Evolutionary conservation across 2,888 invertebrate genomes (phyloP), one percentile per base, ranked within the genome.

Genomic region (Callinectes sapidus): DNA sequence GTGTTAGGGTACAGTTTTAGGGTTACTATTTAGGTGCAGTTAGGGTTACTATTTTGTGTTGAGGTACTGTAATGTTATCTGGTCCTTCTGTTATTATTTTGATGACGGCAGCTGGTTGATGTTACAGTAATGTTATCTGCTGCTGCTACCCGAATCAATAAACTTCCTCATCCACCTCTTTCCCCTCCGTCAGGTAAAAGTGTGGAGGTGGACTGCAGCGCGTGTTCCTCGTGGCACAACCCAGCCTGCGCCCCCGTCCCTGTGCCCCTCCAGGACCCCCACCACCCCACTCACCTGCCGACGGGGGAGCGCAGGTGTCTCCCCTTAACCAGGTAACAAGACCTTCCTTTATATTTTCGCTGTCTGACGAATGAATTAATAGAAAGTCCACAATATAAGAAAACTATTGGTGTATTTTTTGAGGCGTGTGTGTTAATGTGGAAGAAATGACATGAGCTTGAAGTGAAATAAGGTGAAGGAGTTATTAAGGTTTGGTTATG

Each of bases 211-310:
- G 48, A 61, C 61, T 88, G 88, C 32, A 6, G 35, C 1, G 23
- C 32, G 28, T 88, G 88, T 18, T 54, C 35, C 16, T 88, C 88
- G 2, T 88, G 55, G 61, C 3, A 32, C 32, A 14, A 88, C 61
- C 32, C 55, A 5, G 55, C 88, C 61, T 88, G 88, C 32, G 55
- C 18, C 3, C 88, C 88, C 16, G 35, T 88, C 88, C 88, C 55
- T n/a, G 23, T 88, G 18, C 88, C 88, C 2, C 18, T 14, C 28
- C 32, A 88, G 32, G 88, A 88, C 55, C 88, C 88, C 13, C n/a
- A 16, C 55, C 28, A 42, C 2, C 16, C 61, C 32, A 10, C 88
- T 32, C 8, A 13, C 55, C 55, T 18, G 32, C 28, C 18, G 6
- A 48, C 48, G 2, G 32, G 32, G 16, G 55, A 88, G 55, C 61